Conservation (phyloP, 1,140 invertebrate species). For the Mya arenaria region DNA sequence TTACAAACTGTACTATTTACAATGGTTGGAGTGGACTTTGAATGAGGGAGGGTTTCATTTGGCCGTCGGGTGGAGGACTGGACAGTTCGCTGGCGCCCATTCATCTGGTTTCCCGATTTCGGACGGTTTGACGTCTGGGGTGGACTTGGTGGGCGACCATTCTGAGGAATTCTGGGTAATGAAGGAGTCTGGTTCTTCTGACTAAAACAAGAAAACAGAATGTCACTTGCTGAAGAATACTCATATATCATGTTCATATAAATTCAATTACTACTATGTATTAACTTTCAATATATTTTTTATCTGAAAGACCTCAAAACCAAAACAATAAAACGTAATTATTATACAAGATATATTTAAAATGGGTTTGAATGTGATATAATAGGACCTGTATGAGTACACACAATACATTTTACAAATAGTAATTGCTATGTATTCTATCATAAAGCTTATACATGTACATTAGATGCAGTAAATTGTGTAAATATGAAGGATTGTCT, state of each 20-base stretch:
- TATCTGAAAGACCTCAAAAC: not conserved
- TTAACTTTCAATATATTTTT: no score
- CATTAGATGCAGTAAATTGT: no score
- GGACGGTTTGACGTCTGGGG: slow-evolving; percentile 62
- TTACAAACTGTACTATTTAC: slow-evolving; percentile 3
- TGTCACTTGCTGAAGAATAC: no score
- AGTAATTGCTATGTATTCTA: no score
- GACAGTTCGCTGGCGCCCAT: slow-evolving; percentile 49
- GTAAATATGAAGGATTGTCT: no score
- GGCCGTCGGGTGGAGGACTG: slow-evolving; percentile 68
- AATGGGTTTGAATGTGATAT: no score
- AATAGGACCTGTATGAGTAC: no score
- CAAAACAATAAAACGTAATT: no score
- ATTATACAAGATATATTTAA: no score
- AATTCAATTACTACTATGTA: no score
- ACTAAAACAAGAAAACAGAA: slow-evolving; percentile 63
- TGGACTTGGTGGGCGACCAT: slow-evolving; percentile 68
- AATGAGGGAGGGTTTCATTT: slow-evolving; percentile 47
- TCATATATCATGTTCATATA: slow-evolving; percentile 27
- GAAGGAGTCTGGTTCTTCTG: slow-evolving; percentile 74
- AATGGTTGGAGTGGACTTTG: slow-evolving; percentile 38
- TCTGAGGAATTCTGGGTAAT: slow-evolving; percentile 78
- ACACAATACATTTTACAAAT: no score
- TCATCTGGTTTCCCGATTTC: slow-evolving; percentile 64
- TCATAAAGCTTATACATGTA: no score